Conservation (phyloP, 1,140 invertebrate genomes). For the Sesamia nonagrioides region DNA sequence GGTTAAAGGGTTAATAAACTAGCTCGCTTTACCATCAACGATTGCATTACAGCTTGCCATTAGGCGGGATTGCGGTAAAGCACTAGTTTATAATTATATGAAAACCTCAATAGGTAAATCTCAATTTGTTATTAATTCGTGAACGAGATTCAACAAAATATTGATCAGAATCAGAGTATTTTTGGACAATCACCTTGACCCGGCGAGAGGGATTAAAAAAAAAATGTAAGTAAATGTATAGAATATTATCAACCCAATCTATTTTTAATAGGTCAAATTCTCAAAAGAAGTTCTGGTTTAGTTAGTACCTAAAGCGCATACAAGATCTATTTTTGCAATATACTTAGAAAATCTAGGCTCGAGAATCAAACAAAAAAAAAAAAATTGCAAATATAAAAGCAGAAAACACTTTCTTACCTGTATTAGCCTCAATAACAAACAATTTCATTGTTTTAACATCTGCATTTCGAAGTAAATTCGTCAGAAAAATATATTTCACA, state of each 20-base stretch:
- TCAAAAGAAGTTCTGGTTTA: no score
- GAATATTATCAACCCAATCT: neutral
- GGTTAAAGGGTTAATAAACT: no score
- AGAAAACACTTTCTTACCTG: neutral
- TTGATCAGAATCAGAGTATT: neutral
- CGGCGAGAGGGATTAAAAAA: neutral
- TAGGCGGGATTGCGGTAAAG: no score
- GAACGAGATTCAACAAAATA: neutral
- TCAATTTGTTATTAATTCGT: no score
- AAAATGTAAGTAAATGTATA: neutral
- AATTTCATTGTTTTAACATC: conserved; percentile 4
- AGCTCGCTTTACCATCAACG: no score
- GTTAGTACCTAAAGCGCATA: no score
- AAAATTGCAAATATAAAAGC: neutral
- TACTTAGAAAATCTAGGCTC: neutral
- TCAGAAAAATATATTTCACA: conserved; percentile 35
- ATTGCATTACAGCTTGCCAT: no score
- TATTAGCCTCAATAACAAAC: neutral
- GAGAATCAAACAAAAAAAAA: no score
- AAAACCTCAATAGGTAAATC: no score
- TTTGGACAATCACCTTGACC: conserved; percentile 11
- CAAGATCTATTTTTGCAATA: neutral
- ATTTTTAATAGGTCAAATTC: neutral
- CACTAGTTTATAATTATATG: no score
- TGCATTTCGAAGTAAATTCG: conserved; percentile 14